Base-by-base conservation (phyloP, 2,797 vertebrate species). In the Bufotes viridis region DNA sequence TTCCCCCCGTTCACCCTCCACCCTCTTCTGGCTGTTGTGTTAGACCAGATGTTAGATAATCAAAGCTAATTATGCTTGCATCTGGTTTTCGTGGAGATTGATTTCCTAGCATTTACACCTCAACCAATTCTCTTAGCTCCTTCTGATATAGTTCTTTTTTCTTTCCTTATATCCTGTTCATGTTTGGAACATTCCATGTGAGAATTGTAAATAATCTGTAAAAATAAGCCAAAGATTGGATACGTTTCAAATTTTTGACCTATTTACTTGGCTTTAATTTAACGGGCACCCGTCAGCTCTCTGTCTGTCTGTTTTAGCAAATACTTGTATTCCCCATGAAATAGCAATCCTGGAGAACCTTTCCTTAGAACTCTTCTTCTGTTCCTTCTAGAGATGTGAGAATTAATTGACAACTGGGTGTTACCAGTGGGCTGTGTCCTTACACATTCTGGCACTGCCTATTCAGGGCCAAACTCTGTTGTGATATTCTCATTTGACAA, bases 41-140 rank as follows among this genome's bases (percentile, higher is more conserved):
- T 92, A 84, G 82, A 87, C 90, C 92, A 92, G 91, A 93, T 91
- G 92, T 92, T 90, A 89, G 76, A 82, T 92, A 93, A 93, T 93
- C 90, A 88, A 91, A 92, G 91, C 90, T 91, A 92, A 92, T 93
- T 93, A 91, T 88, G 81, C 87, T 91, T 93, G 82, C 87, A 84
- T 88, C 75, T 88, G 87, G 83, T 85, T 88, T 88, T 88, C 75
- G 74, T 26, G 55, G 57, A 88, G 87, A 88, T 88, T 88, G 82
- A 88, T 88, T 88, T 84, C 53, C 75, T 29, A 72, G 51, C 75
- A 69, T 49, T 55, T 67, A 22, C n/a, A 55, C 87, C 61, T 78
- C 26, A 14, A 49, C 57, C 53, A 61, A 80, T 81, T 63, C 4
- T 7, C 24, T 69, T 63, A 42, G 49, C 29, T 34, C 29, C 29